Evolutionary conservation across 92 coral and sea anemone genomes (phyloP).

Genomic region (Paramuricea clavata): DNA sequence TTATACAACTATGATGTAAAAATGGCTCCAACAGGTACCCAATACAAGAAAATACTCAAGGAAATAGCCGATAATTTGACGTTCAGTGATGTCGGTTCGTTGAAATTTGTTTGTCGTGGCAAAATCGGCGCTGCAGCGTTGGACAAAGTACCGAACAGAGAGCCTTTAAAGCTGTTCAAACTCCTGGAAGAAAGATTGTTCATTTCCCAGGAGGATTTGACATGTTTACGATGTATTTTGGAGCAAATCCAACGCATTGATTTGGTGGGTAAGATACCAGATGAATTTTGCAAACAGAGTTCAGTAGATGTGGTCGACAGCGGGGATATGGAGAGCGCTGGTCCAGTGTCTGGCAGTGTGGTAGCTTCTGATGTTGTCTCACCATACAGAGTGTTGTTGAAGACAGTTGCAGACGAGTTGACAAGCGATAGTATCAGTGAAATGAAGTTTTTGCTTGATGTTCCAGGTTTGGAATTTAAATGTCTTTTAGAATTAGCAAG

Average conservation of each 20-base stretch:
- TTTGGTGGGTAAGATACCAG: conserved; percentile 31
- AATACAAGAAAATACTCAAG: conserved; percentile 64
- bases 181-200: conserved; percentile 17
- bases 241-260: conserved; percentile 29
- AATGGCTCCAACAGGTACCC: background rate
- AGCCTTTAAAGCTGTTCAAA: conserved; percentile 19
- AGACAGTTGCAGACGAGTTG: conserved; percentile 80
- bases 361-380: background rate
- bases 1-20: background rate
- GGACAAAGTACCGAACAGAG: conserved; percentile 9
- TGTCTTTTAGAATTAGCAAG: background rate
- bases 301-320: conserved; percentile 8
- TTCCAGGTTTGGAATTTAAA: conserved; percentile 76
- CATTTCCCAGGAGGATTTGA: background rate
- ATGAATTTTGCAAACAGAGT: background rate
- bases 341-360: background rate
- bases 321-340: background rate
- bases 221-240: conserved; percentile 27
- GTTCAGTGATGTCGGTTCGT: conserved; percentile 73
- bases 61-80: conserved; percentile 83
- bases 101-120: conserved; percentile 74
- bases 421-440: conserved; percentile 75
- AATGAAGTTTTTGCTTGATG: conserved; percentile 76
- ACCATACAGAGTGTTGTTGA: conserved; percentile 61
- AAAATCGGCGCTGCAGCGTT: conserved; percentile 23